These are phyloP conservation scores for Notodonta ziczac DNA, from an alignment of 2,888 invertebrate genomes.

Conservation along the genomic window DNA sequence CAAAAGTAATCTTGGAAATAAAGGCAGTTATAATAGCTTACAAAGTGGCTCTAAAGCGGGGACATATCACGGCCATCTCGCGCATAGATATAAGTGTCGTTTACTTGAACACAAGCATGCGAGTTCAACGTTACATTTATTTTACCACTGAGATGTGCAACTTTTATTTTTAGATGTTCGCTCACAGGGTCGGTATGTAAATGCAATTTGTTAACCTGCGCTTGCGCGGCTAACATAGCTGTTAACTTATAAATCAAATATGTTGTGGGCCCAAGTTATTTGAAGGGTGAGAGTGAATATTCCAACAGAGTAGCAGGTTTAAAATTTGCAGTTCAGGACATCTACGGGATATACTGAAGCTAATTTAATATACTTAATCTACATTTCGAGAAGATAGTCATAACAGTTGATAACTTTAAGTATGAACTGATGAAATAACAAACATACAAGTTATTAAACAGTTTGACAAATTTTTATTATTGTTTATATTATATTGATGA, in stretches of 20 bases:
- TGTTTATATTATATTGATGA: neutral
- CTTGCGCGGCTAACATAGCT: slow-evolving; percentile 29
- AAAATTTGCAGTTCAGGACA: too few species aligned
- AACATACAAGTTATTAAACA: neutral
- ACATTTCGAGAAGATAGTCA: too few species aligned
- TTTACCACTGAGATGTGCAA: slow-evolving; percentile 55
- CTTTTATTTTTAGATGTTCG: slow-evolving; percentile 72
- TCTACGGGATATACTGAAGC: too few species aligned
- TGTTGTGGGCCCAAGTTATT: slow-evolving; percentile 1
- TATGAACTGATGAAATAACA: neutral
- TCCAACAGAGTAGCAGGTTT: too few species aligned
- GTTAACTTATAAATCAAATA: slow-evolving; percentile 42
- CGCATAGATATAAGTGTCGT: slow-evolving; percentile 34
- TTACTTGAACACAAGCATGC: slow-evolving; percentile 27
- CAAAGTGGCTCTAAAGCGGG: neutral
- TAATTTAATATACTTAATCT: too few species aligned
- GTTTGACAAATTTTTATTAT: slow-evolving; percentile 3
- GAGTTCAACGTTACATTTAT: slow-evolving; percentile 33
- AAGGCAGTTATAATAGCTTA: slow-evolving; percentile 4
- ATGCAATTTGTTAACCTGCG: slow-evolving; percentile 64
- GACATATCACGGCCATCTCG: slow-evolving; percentile 10
- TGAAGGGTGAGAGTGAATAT: neutral
- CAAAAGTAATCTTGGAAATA: slow-evolving; percentile 7
- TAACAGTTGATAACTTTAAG: neutral
- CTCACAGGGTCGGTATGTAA: slow-evolving; percentile 68